Evolutionary conservation across 2,888 invertebrate species (phyloP), one percentile per base, ranked within the genome.

Genomic region (Drosophila anomelani): DNA sequence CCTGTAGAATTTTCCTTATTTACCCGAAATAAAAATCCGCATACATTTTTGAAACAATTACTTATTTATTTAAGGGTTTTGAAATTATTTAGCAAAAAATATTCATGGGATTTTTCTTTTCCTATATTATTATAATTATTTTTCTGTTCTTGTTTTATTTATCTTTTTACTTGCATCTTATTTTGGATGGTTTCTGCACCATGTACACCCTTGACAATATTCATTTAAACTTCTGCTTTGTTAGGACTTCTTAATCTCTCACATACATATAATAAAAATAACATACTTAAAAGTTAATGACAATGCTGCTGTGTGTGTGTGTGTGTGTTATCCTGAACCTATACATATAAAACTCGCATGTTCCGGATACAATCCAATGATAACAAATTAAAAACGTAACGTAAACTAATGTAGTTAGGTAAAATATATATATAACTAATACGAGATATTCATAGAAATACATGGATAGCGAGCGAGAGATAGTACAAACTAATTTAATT

Each of bases 231-330:
- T 17, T 34, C 13, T 54, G 72, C 66, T 61, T 71, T 61, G 49
- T 51, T 51, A 36, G 39, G 51, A 44, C 17, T 46, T 13, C 34
- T 41, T 63, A 54, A 10, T 41, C 34, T 39, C 29, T 68, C 64
- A 72, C 66, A 87, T 75, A 74, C 63, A 87, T 75, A 81, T 71
- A 81, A 86, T 74, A 69, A 83, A 85, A 75, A 59, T 83, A 79
- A 86, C 76, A 85, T 75, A 69, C 85, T 85, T 85, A 85, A 78
- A 55, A 81, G 71, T 78, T 85, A 85, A 85, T 85, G 85, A 85
- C 85, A 85, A 85, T 85, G 85, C 85, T 86, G 87, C 77, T 51
- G 51, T 51, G 51, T 51, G 51, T 51, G 49, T 47, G 23, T 2
- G 29, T 49, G 32, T 49, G 49, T 51, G 32, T 51, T 78, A 78